Base-by-base conservation (phyloP, 2,888 invertebrate genomes). In the Cristatella mucedo region DNA sequence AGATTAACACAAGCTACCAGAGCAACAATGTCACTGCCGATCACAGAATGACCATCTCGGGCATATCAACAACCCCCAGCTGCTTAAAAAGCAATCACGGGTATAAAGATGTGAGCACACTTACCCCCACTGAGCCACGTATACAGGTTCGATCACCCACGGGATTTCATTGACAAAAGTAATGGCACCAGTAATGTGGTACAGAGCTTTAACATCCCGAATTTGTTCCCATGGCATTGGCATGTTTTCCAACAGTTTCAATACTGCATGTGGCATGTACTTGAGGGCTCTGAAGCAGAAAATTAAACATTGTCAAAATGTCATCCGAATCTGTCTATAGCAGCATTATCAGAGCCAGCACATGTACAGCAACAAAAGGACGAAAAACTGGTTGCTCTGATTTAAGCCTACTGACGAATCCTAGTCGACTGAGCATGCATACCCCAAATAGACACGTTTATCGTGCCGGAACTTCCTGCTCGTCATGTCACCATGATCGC, bases 141-240 rank as follows among this genome's bases (percentile, higher is more conserved):
- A 99, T 4, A 95, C 82, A 0, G 97, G 97, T 60, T 99, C 97
- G 53, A 97, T 83, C 2, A 95, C 91, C 89, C 95, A 93, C 2
- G 97, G 97, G 55, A 99, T 97, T 72, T 99, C 97, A 70, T 99
- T 97, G 3, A 97, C 93, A 69, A 99, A 99, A 5, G 97, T 95
- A 45, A 99, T 99, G 11, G 97, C 97, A 34, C 97, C 97, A 6
- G 97, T 99, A 45, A 97, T 95, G 59, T 99, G 97, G 64, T 97
- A 99, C 20, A 97, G 70, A 3, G 59, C 91, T 69, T 86, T 84
- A 0, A 93, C 91, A 66, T 97, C 97, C 45, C 97, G 73, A 46
- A 99, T 97, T 69, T 99, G 97, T 66, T 99, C 97, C 97, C 97
- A 99, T 0, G 97, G 97, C 97, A 97, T 97, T 0, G 97, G 97